Evolutionary conservation across 1,140 invertebrate species (phyloP).

Genomic region (Laodelphax striatellus): DNA sequence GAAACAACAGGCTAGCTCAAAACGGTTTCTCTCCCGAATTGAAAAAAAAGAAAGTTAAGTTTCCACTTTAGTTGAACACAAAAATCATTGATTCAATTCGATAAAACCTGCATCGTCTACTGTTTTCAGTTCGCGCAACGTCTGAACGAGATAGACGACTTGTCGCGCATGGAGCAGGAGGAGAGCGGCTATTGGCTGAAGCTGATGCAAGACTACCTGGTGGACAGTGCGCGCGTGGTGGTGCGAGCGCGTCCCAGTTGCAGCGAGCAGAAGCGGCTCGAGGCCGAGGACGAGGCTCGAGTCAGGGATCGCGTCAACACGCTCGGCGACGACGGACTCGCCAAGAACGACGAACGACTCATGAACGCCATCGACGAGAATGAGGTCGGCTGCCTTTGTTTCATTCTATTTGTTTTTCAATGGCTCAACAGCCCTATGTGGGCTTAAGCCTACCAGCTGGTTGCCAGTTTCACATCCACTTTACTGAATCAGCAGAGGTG

Average conservation of each 20-base stretch:
- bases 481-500: too few species aligned
- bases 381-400: constrained; percentile 41
- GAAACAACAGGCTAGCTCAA: too few species aligned
- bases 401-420: too few species aligned
- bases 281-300: constrained; percentile 51
- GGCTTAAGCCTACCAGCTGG: too few species aligned
- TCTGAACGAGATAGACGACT: constrained; percentile 53
- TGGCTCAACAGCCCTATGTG: too few species aligned
- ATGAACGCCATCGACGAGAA: constrained; percentile 60
- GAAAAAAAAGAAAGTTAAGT: too few species aligned
- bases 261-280: constrained; percentile 43
- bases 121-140: constrained; percentile 48
- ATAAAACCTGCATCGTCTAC: background rate
- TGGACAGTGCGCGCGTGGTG: constrained; percentile 40
- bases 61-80: too few species aligned
- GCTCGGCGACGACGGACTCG: constrained; percentile 56
- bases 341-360: constrained; percentile 45
- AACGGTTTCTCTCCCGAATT: too few species aligned
- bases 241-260: constrained; percentile 44
- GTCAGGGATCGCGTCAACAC: constrained; percentile 46
- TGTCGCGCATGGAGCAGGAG: constrained; percentile 50
- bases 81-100: background rate
- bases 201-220: constrained; percentile 58
- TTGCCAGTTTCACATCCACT: too few species aligned
- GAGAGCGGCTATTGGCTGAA: constrained; percentile 55